Base-by-base conservation (phyloP, 2,888 invertebrate species). In the Crocallis elinguaria region DNA sequence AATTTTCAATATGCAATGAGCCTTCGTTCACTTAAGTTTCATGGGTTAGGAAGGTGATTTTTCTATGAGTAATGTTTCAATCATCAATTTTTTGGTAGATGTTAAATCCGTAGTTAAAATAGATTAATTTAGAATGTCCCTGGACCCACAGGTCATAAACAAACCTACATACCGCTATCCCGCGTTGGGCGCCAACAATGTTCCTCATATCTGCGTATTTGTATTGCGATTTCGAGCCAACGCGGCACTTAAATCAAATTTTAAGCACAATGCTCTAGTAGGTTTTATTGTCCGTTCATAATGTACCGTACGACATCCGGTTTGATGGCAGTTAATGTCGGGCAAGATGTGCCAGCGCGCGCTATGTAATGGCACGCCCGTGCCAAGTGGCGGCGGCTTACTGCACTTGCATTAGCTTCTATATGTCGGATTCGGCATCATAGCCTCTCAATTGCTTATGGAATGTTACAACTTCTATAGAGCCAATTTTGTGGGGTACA, bases 221-320 rank as follows among this genome's bases (percentile, higher is more conserved):
- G 58, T 65, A 62, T 62, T 69, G 65, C 66, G 60, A 65, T 66
- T 53, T 53, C 27, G 62, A 66, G 74, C 72, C 73, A 77, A 72
- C 53, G 54, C 49, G 32, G 46, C 57, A 59, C 60, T 71, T 78
- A 77, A 73, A 79, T 77, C 76, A 79, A 78, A 77, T 72, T 70
- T 75, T 69, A 77, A 77, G 74, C 70, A 76, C 67, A 60, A 70
- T 67, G 68, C 80, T 72, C 76, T 81, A 78, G 76, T 82, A 79
- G 76, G 77, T 81, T 88, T 86, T 86, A 87, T 87, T 86, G 83
- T 87, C 71, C 75, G 79, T 86, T 86, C 84, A 84, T 88, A 87
- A 86, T 81, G 81, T 79, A 76, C 75, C 77, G 73, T 83, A 86
- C 79, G 85, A 86, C 88, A 84, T 88, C 88, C 86, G 88, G 80